These are phyloP conservation scores for Loriculus beryllinus DNA, from an alignment of 2,797 vertebrate genomes.

Conservation along the genomic window DNA sequence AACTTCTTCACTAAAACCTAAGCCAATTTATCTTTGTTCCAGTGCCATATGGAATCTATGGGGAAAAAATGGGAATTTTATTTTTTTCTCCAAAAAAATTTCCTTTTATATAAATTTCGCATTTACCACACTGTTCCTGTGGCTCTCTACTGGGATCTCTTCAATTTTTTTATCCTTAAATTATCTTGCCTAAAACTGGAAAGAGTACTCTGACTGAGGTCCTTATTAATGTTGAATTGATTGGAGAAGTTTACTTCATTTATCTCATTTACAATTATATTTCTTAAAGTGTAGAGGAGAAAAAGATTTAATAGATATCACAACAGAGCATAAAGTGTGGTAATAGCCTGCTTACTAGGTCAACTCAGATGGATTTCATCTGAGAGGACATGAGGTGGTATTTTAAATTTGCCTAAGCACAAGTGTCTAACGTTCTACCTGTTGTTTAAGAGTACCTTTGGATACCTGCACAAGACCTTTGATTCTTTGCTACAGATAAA, in stretches of 20 bases:
- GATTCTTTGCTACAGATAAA: not conserved
- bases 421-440: not conserved
- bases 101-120: not conserved
- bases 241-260: not conserved
- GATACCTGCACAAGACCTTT: not conserved
- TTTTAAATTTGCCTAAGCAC: not conserved
- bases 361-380: not conserved
- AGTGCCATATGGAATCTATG: not conserved
- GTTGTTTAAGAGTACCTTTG: not conserved
- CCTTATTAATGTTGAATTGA: not conserved
- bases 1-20: not conserved
- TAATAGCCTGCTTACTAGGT: not conserved
- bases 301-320: not conserved
- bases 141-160: not conserved
- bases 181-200: constrained; percentile 3
- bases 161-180: constrained; percentile 12
- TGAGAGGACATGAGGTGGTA: not conserved
- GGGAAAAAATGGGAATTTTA: not conserved
- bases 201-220: not conserved
- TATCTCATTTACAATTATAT: constrained; percentile 12
- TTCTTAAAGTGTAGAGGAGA: not conserved
- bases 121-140: not conserved
- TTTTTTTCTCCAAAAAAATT: not conserved
- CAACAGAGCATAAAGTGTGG: not conserved
- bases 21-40: not conserved